Evolutionary conservation across 1,140 invertebrate genomes (phyloP).

Genomic region (Achatina immaculata): DNA sequence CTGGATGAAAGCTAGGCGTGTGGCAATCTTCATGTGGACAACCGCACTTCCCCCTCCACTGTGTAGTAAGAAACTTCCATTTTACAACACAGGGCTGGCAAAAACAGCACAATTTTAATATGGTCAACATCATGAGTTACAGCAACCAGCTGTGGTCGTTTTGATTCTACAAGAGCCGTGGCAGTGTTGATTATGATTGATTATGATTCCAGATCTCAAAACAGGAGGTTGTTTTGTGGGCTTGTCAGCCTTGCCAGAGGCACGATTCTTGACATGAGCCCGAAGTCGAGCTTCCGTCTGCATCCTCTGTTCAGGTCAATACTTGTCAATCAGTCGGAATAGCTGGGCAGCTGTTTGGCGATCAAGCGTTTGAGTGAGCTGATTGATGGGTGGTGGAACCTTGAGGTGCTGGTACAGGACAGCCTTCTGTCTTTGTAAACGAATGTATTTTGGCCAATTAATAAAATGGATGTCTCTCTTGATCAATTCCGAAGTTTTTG

Average conservation of each 20-base stretch:
- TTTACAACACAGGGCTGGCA: constrained; percentile 97
- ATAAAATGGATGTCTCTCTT: constrained; percentile 99
- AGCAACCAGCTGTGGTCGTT: constrained; percentile 97
- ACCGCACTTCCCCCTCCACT: constrained; percentile 95
- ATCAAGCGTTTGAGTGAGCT: constrained; percentile 92
- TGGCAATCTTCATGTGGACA: constrained; percentile 74
- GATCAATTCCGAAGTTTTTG: constrained; percentile 99
- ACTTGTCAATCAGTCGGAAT: constrained; percentile 97
- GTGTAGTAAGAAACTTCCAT: constrained; percentile 99
- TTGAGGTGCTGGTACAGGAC: constrained; percentile 96
- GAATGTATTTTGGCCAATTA: constrained; percentile 99
- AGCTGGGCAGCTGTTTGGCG: constrained; percentile 96
- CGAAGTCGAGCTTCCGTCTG: constrained; percentile 91
- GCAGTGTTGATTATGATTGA: too few species aligned
- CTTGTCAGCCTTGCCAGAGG: constrained; percentile 82
- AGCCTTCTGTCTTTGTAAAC: constrained; percentile 95
- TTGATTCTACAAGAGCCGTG: constrained; percentile 95
- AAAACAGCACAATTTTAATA: constrained; percentile 77
- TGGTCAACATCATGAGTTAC: constrained; percentile 99
- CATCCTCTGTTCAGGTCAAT: constrained; percentile 91
- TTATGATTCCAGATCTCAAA: constrained; percentile 87
- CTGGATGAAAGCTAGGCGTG: constrained; percentile 75
- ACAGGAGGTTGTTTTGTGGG: constrained; percentile 91
- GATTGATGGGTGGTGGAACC: constrained; percentile 99
- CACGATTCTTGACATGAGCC: constrained; percentile 90